A percentile compares a stretch with the other conserved stretches of the same genome.
Conservation (phyloP, 2,888 invertebrate genomes). For the Drosophila recens region DNA sequence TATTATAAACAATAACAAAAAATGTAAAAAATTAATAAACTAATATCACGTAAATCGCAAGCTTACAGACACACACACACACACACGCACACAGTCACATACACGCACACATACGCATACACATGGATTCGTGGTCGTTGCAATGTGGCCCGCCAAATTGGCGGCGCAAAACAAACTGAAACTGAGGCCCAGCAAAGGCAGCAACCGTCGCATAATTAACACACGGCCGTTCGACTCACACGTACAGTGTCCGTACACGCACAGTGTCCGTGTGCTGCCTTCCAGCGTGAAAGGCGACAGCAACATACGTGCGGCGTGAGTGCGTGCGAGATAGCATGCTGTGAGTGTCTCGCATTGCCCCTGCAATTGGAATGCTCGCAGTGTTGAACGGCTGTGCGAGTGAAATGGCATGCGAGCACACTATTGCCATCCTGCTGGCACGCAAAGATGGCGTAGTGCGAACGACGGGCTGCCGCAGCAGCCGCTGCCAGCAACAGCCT, state of each 20-base stretch:
- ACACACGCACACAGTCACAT: slow-evolving; percentile 38
- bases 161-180: slow-evolving; percentile 78
- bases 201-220: slow-evolving; percentile 59
- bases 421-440: slow-evolving; percentile 50
- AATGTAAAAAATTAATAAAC: slow-evolving; percentile 20
- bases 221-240: slow-evolving; percentile 48
- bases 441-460: slow-evolving; percentile 71
- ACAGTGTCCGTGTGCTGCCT: slow-evolving; percentile 68
- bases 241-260: slow-evolving; percentile 65
- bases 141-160: slow-evolving; percentile 70
- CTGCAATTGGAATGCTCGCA: slow-evolving; percentile 62
- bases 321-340: slow-evolving; percentile 30
- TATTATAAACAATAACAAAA: slow-evolving; percentile 41
- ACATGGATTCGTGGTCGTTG: slow-evolving; percentile 29
- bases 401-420: slow-evolving; percentile 13
- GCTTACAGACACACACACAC: slow-evolving; percentile 28
- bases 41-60: slow-evolving; percentile 55
- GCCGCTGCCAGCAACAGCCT: slow-evolving; percentile 36
- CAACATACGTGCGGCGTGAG: neutral
- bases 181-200: slow-evolving; percentile 45
- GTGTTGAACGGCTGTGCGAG: neutral
- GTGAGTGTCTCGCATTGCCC: slow-evolving; percentile 43
- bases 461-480: slow-evolving; percentile 36
- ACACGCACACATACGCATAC: slow-evolving; percentile 14
- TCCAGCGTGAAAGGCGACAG: slow-evolving; percentile 55